Evolutionary conservation across 2,113 vertebrate species (phyloP).

Genomic region (Epinephelus cyanopodus): DNA sequence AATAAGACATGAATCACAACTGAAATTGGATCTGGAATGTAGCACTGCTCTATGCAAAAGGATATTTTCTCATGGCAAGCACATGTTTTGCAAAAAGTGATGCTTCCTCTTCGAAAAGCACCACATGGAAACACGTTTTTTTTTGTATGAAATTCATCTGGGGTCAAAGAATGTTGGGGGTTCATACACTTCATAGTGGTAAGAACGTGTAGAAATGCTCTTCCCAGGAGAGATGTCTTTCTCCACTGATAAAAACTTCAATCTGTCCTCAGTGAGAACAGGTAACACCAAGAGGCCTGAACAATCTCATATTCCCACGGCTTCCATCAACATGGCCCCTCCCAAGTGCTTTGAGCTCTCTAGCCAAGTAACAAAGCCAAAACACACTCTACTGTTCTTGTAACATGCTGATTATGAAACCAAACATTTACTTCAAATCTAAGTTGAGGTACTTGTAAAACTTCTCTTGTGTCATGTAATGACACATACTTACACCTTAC

Average conservation of each 20-base stretch:
- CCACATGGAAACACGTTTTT: not conserved
- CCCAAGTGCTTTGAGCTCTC: not conserved
- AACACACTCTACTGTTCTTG: not conserved
- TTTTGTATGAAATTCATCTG: constrained; percentile 18
- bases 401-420: not conserved
- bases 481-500: not conserved
- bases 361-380: not conserved
- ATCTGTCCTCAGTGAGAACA: constrained; percentile 17
- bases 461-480: not conserved
- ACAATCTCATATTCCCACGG: constrained; percentile 22
- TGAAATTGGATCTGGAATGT: not conserved
- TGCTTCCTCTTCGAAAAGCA: constrained; percentile 16
- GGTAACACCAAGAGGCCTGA: constrained; percentile 19
- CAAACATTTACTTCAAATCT: not conserved
- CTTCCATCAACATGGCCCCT: constrained; percentile 17
- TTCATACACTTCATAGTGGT: constrained; percentile 18
- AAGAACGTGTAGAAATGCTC: constrained; percentile 44
- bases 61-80: constrained; percentile 47
- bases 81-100: not conserved
- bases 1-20: constrained; percentile 38
- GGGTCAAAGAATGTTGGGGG: constrained; percentile 21
- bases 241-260: constrained; percentile 25
- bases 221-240: constrained; percentile 25
- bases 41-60: not conserved
- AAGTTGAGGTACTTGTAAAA: not conserved